phyloP scores from a whole-genome alignment of 2,888 invertebrate species.

The Volucella inanis region DNA sequence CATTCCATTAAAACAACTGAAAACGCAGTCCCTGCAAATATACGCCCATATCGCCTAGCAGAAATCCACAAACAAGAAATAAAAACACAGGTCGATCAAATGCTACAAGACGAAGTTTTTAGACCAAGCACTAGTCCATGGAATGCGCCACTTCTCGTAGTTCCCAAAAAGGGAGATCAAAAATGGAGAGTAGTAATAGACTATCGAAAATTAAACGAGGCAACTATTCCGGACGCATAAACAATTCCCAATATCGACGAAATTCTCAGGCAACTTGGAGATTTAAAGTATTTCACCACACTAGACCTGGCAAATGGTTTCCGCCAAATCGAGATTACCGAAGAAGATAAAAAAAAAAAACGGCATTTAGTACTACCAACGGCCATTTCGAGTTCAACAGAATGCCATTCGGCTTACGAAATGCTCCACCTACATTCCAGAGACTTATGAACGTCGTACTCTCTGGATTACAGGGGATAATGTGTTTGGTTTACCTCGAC shows the following conservation, averaged over 20 bases:
- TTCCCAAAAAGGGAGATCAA: slow-evolving; percentile 17
- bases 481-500: slow-evolving; percentile 27
- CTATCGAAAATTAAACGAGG: slow-evolving; percentile 21
- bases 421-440: slow-evolving; percentile 33
- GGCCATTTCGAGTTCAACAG: slow-evolving; percentile 21
- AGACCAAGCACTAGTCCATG: slow-evolving; percentile 26
- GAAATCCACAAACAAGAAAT: slow-evolving; percentile 12
- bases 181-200: slow-evolving; percentile 29
- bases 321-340: slow-evolving; percentile 20
- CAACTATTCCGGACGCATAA: slow-evolving; percentile 12
- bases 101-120: slow-evolving; percentile 9
- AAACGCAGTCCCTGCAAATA: not conserved
- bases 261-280: slow-evolving; percentile 12
- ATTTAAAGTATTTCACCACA: slow-evolving; percentile 13
- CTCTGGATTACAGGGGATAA: slow-evolving; percentile 9
- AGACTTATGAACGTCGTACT: slow-evolving; percentile 31
- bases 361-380: slow-evolving; percentile 14
- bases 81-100: not conserved
- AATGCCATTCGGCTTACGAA: slow-evolving; percentile 31
- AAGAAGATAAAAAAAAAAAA: slow-evolving; percentile 24
- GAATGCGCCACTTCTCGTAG: slow-evolving; percentile 8
- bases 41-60: slow-evolving; percentile 8
- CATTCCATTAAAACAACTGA: not conserved
- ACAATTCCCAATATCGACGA: slow-evolving; percentile 10
- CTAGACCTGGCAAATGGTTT: slow-evolving; percentile 13